Percentiles rank a stretch among this genome's conserved stretches.
Conservation (phyloP, 2,113 vertebrate genomes). For the Salminus brasiliensis region DNA sequence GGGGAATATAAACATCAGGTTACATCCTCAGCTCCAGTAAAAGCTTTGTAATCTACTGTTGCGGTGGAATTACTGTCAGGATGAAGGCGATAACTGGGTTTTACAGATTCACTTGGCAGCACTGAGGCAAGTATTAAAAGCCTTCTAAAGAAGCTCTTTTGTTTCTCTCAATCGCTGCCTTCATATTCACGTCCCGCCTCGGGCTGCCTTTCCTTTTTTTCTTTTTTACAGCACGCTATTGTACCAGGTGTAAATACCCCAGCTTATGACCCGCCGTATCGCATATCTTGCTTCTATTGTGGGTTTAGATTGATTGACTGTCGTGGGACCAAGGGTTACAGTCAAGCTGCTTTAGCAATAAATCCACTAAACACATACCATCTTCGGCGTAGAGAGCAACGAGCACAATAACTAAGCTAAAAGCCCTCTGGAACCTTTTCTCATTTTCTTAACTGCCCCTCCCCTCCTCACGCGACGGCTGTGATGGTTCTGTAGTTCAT, state of each 20-base stretch:
- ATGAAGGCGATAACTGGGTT: not conserved
- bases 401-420: too few relatives aligned
- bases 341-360: conserved; percentile 11
- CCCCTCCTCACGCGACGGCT: not conserved
- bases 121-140: not conserved
- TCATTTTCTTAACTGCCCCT: not conserved
- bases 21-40: not conserved
- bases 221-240: conserved; percentile 20
- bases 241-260: conserved; percentile 16
- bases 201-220: too few relatives aligned
- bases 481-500: not conserved
- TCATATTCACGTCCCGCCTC: conserved; percentile 13
- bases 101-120: not conserved
- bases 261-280: conserved; percentile 20
- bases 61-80: not conserved
- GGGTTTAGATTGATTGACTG: conserved; percentile 31
- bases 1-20: not conserved
- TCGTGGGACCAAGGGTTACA: conserved; percentile 38
- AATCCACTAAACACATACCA: not conserved
- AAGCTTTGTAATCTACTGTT: conserved; percentile 11
- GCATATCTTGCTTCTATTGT: conserved; percentile 28
- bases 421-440: not conserved
- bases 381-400: conserved; percentile 62
- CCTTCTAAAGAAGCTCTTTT: not conserved
- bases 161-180: not conserved